phyloP scores from a whole-genome alignment of 2,888 invertebrate genomes.

The Halocaridina rubra region DNA sequence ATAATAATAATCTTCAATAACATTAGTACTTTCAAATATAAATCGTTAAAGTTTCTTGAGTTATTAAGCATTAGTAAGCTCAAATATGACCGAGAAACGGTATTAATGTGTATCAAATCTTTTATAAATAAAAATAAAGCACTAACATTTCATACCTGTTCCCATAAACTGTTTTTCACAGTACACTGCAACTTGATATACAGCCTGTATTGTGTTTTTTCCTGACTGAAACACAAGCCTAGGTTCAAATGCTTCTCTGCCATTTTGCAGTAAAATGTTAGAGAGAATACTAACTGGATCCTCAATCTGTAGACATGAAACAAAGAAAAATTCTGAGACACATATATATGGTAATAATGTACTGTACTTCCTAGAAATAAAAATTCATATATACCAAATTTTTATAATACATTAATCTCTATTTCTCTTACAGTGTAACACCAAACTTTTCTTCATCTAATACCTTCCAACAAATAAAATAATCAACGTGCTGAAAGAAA shows the following conservation, averaged over 20 bases:
- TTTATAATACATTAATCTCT: too few species aligned
- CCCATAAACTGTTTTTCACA: slow-evolving; percentile 83
- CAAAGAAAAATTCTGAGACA: too few species aligned
- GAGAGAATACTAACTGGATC: slow-evolving; percentile 17
- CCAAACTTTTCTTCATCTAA: too few species aligned
- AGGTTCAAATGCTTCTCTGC: slow-evolving; percentile 76
- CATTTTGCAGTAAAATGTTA: slow-evolving; percentile 25
- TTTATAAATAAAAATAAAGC: not conserved
- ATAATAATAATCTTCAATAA: not conserved
- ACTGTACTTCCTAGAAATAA: not conserved
- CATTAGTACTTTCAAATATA: not conserved
- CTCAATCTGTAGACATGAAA: slow-evolving; percentile 50
- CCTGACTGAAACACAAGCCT: slow-evolving; percentile 85
- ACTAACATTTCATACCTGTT: slow-evolving; percentile 74
- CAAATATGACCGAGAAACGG: not conserved
- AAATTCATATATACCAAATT: not conserved
- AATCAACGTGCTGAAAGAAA: too few species aligned
- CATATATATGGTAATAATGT: too few species aligned
- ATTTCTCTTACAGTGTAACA: too few species aligned
- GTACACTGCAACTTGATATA: slow-evolving; percentile 90
- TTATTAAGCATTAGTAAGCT: not conserved
- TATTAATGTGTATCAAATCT: not conserved
- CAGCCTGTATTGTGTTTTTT: slow-evolving; percentile 82
- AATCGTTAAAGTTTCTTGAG: not conserved
- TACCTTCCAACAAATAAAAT: too few species aligned